phyloP scores from a whole-genome alignment of 2,888 invertebrate species.

The Hypselothyrea guttata region DNA sequence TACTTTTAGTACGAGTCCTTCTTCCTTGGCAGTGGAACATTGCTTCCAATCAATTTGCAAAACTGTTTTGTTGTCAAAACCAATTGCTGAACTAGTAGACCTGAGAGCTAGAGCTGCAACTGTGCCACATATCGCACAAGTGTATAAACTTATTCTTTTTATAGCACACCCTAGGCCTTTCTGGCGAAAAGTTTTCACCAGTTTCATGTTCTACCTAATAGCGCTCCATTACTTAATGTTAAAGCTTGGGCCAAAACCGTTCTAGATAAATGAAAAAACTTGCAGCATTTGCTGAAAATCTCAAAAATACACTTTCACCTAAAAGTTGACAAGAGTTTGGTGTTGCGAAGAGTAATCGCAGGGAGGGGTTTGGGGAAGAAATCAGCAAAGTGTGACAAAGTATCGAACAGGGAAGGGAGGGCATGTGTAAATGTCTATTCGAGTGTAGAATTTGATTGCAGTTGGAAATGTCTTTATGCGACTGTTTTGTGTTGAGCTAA shows the following conservation, averaged over 20 bases:
- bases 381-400: slow-evolving; percentile 69
- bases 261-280: slow-evolving; percentile 52
- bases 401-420: slow-evolving; percentile 24
- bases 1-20: background rate
- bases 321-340: slow-evolving; percentile 58
- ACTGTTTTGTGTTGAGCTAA: slow-evolving; percentile 47
- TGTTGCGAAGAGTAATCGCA: slow-evolving; percentile 29
- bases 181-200: slow-evolving; percentile 33
- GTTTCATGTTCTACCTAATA: slow-evolving; percentile 41
- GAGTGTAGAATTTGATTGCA: slow-evolving; percentile 80
- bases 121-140: background rate
- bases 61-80: slow-evolving; percentile 1
- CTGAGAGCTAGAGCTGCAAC: too few relatives aligned
- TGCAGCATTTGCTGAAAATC: slow-evolving; percentile 54
- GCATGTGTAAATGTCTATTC: slow-evolving; percentile 68
- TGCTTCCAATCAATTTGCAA: slow-evolving; percentile 19
- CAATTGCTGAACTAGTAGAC: slow-evolving; percentile 14
- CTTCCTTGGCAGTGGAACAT: too few relatives aligned
- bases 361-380: slow-evolving; percentile 18
- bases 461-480: slow-evolving; percentile 76
- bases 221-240: slow-evolving; percentile 68
- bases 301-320: slow-evolving; percentile 60
- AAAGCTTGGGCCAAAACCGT: slow-evolving; percentile 51
- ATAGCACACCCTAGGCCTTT: slow-evolving; percentile 28
- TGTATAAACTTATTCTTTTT: slow-evolving; percentile 25